phyloP scores from a whole-genome alignment of 2,113 vertebrate genomes.

The Microtus montanus region DNA sequence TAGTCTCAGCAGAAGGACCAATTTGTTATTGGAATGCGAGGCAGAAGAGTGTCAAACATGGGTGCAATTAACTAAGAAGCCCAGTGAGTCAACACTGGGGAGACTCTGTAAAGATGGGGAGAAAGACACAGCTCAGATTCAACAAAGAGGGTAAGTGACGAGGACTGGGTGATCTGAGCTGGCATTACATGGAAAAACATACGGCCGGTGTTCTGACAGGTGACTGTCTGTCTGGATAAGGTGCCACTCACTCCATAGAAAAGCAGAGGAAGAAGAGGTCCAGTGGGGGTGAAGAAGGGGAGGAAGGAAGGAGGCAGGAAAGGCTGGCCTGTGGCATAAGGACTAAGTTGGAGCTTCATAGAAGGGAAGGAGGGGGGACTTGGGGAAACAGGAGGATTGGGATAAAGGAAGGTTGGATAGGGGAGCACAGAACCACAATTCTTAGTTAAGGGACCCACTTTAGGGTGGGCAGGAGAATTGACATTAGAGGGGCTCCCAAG shows the following conservation, averaged over 20 bases:
- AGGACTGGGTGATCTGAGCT: neutral
- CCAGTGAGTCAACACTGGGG: neutral
- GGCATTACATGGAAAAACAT: neutral
- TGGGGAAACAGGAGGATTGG: too few species aligned
- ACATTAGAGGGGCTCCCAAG: too few species aligned
- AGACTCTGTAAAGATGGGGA: neutral
- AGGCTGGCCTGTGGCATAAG: too few species aligned
- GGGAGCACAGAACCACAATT: too few species aligned
- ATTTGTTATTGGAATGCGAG: neutral
- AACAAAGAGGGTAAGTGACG: neutral
- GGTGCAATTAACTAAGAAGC: neutral
- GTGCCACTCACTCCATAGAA: neutral
- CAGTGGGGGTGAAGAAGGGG: too few species aligned
- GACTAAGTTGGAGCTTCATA: neutral
- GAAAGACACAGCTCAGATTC: neutral
- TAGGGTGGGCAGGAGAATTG: too few species aligned
- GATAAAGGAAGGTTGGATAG: too few species aligned
- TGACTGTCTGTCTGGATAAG: neutral
- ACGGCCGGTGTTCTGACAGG: neutral
- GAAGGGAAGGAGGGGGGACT: too few species aligned
- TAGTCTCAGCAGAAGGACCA: neutral
- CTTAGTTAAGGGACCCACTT: too few species aligned
- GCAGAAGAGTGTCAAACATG: neutral
- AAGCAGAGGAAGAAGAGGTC: neutral
- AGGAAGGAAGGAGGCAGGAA: too few species aligned